A percentile compares a stretch with the other conserved stretches of the same genome.
Evolutionary conservation across 23 tunicate genomes (phyloP).

Genomic region (Ciona savignyi): DNA sequence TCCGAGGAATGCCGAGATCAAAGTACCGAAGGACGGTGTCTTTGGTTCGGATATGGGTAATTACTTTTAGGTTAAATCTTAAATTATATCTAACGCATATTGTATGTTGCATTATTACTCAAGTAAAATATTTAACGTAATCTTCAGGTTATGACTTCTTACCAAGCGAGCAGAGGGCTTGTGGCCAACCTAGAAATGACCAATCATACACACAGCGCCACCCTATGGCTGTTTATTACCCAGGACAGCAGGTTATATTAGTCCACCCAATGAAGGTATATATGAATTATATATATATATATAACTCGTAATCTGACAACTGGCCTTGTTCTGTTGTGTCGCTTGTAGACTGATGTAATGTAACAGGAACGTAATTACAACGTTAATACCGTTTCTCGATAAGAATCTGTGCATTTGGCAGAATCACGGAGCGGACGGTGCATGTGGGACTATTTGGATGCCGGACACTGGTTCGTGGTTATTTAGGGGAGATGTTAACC

Average conservation of each 20-base stretch:
- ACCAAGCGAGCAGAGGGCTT: constrained; percentile 27
- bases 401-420: background rate
- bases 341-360: no score
- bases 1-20: constrained; percentile 43
- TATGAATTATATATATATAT: no score
- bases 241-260: constrained; percentile 94
- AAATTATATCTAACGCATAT: no score
- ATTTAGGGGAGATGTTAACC: constrained; percentile 15
- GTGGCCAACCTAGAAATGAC: constrained; percentile 12
- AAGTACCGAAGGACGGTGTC: constrained; percentile 27
- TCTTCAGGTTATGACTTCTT: constrained; percentile 56
- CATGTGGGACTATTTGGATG: constrained; percentile 63
- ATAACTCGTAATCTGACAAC: no score
- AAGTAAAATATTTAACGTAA: no score
- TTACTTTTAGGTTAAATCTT: background rate
- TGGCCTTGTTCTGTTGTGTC: no score
- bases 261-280: constrained; percentile 97
- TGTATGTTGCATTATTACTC: no score
- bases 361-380: no score
- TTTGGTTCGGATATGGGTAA: constrained; percentile 48
- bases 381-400: no score
- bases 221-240: constrained; percentile 78
- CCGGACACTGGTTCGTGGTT: constrained; percentile 82
- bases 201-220: constrained; percentile 33
- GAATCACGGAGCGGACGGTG: constrained; percentile 86